A percentile compares a stretch with the other conserved stretches of the same genome.
Evolutionary conservation across 2,797 vertebrate species (phyloP).

Genomic region (Enteromius viviparus): DNA sequence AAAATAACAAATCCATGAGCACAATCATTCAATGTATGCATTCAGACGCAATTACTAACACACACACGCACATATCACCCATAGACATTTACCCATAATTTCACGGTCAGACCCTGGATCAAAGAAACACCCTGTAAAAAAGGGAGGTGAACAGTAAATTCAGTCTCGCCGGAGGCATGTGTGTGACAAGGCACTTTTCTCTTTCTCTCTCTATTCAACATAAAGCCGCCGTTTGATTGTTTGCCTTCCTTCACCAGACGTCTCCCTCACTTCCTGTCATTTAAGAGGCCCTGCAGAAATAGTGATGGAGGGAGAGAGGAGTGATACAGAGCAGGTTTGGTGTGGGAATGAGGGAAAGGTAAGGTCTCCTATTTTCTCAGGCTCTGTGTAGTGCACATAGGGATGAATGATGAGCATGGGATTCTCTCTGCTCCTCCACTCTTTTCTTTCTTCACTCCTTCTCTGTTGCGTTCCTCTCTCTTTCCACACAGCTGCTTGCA

Average conservation of each 20-base stretch:
- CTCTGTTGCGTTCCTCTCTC: background rate
- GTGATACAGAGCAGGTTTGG: slow-evolving; percentile 42
- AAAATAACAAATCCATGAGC: slow-evolving; percentile 41
- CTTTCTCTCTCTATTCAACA: slow-evolving; percentile 33
- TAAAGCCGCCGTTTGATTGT: slow-evolving; percentile 52
- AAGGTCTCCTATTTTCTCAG: slow-evolving; percentile 34
- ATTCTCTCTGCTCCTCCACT: slow-evolving; percentile 16
- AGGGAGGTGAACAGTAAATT: slow-evolving; percentile 41
- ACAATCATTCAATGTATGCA: slow-evolving; percentile 31
- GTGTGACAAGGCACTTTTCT: slow-evolving; percentile 56
- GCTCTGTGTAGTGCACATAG: slow-evolving; percentile 14
- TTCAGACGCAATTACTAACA: slow-evolving; percentile 28
- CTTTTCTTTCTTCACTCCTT: background rate
- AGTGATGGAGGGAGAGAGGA: slow-evolving; percentile 48
- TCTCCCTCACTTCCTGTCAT: slow-evolving; percentile 59
- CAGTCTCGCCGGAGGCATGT: slow-evolving; percentile 35
- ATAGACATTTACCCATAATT: slow-evolving; percentile 28
- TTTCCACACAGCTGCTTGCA: background rate
- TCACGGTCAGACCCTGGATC: slow-evolving; percentile 33
- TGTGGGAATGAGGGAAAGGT: slow-evolving; percentile 48
- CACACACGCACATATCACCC: slow-evolving; percentile 5
- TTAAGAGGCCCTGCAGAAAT: slow-evolving; percentile 53
- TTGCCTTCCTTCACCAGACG: slow-evolving; percentile 52
- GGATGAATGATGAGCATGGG: slow-evolving; percentile 37
- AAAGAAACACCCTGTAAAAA: slow-evolving; percentile 53